Evolutionary conservation across 2,113 vertebrate species (phyloP).

Genomic region (Callospermophilus lateralis): DNA sequence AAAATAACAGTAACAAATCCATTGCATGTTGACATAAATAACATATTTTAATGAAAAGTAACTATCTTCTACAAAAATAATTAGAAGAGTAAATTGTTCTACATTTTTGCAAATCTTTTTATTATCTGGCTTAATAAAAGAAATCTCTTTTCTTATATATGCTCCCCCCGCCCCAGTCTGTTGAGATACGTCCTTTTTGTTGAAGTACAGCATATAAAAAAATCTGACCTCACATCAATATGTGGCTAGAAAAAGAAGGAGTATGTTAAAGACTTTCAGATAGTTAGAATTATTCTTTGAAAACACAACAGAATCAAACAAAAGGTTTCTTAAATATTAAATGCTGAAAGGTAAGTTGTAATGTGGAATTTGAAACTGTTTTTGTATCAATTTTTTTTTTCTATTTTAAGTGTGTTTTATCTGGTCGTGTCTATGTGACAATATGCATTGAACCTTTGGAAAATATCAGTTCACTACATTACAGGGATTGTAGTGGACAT

Average conservation of each 20-base stretch:
- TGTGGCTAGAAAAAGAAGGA: not conserved
- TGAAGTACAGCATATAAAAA: not conserved
- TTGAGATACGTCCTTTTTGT: not conserved
- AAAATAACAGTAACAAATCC: not conserved
- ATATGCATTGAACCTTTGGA: not conserved
- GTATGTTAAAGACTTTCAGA: not conserved
- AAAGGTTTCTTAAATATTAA: conserved; percentile 34
- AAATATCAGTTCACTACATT: not conserved
- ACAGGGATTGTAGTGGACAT: not conserved
- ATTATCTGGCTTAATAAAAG: not conserved
- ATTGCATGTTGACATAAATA: not conserved
- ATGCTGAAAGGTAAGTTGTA: not conserved
- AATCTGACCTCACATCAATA: not conserved
- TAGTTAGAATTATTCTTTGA: conserved; percentile 16
- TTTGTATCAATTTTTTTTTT: not conserved
- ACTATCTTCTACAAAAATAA: conserved; percentile 28
- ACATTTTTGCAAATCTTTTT: conserved; percentile 13
- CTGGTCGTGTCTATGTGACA: not conserved
- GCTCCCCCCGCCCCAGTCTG: not conserved
- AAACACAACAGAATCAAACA: not conserved
- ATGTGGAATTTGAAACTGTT: not conserved
- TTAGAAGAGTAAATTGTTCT: not conserved
- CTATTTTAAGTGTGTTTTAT: conserved; percentile 17
- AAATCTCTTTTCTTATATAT: not conserved
- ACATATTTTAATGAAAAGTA: not conserved